Evolutionary conservation across 2,113 vertebrate genomes (phyloP), one percentile per base, ranked within the genome.

Genomic region (Gnathonemus echidnorhynchus): DNA sequence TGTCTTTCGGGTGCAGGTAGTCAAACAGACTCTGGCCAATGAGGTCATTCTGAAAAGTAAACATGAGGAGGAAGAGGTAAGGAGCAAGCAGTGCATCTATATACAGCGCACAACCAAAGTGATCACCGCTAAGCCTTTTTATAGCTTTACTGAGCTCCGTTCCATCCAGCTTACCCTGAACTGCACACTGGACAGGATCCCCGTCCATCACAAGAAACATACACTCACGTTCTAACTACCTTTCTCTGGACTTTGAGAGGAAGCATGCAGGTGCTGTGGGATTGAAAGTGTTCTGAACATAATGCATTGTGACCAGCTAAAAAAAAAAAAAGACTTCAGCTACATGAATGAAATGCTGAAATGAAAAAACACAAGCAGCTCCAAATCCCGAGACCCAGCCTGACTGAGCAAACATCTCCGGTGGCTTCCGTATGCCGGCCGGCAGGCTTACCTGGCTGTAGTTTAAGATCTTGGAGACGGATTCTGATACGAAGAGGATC

Each of bases 401-500:
- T 8, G 11, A 24, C 35, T 83, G 39, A 80, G 74, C 1, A 80
- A 39, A 42, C 31, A 80, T 10, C 58, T 11, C n/a, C 24, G 7
- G 13, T 3, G 13, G 52, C 74, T 56, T 19, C 8, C 27, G 21
- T 27, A 7, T 56, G 13, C 11, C 62, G 74, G 50, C 27, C 70
- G 83, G 39, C 80, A 39, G 5, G 91, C 95, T 90, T 95, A 99
- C 98, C 97, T 96, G 97, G 92, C 96, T 98, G 88, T 97, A 98
- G 96, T 98, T 98, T 93, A 99, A 97, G 93, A 98, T 97, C 95
- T 99, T 98, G 95, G 97, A 97, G 92, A 99, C 97, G 0, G 98
- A 98, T 94, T 99, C 97, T 1, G 98, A 99, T 92, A 98, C 97
- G 94, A 99, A 99, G 53, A 99, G 94, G 92, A 99, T 98, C 95